Conservation (phyloP, 2,797 vertebrate species). For the Scleropages formosus region DNA sequence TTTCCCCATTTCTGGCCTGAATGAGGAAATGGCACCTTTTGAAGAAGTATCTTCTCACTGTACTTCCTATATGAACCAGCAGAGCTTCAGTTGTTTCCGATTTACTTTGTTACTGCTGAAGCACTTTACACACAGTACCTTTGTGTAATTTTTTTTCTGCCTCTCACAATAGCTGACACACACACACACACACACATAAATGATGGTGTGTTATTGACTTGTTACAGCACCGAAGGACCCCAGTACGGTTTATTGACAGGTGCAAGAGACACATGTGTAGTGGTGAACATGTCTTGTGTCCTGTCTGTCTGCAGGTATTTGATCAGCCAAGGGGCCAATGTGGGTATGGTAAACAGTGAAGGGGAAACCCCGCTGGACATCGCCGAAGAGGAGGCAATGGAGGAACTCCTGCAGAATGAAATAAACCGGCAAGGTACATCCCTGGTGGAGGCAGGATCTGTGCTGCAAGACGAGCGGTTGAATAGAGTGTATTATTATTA, state of each 20-base stretch:
- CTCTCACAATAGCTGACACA: not conserved
- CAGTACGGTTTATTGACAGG: not conserved
- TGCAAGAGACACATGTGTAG: not conserved
- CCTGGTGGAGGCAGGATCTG: not conserved
- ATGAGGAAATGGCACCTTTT: slow-evolving; percentile 26
- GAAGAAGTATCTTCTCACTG: not conserved
- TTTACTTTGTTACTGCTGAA: too few relatives aligned
- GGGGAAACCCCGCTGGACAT: slow-evolving; percentile 97
- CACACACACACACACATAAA: too few relatives aligned
- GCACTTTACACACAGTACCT: too few relatives aligned
- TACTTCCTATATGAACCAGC: slow-evolving; percentile 6
- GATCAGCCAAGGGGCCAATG: slow-evolving; percentile 88
- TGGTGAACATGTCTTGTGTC: not conserved
- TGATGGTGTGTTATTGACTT: not conserved
- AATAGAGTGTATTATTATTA: too few relatives aligned
- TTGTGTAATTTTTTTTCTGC: not conserved
- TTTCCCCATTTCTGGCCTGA: slow-evolving; percentile 16
- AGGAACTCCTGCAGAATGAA: slow-evolving; percentile 96
- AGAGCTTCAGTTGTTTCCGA: too few relatives aligned
- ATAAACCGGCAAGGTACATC: slow-evolving; percentile 91
- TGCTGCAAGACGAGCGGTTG: too few relatives aligned
- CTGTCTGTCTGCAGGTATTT: slow-evolving; percentile 76
- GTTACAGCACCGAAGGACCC: not conserved
- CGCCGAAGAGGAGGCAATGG: slow-evolving; percentile 96
- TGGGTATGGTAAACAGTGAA: slow-evolving; percentile 97